Conservation (phyloP, 92 coral and sea anemone genomes). For the Parazoanthus darwini region DNA sequence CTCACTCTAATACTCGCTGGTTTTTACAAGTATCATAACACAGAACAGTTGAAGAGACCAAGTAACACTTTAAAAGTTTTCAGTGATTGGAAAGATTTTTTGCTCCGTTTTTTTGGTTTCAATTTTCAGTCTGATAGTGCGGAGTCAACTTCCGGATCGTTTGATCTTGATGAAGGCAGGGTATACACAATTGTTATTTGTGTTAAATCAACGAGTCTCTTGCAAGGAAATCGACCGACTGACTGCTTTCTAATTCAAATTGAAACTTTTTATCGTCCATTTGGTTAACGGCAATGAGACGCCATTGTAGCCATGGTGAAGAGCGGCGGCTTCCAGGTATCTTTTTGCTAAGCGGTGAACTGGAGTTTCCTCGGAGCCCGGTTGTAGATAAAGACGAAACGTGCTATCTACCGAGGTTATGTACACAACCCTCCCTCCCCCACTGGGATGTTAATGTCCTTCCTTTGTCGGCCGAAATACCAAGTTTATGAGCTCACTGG, state of each 20-base stretch:
- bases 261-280: background rate
- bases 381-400: no score
- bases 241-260: background rate
- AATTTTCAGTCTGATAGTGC: background rate
- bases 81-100: no score
- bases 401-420: no score
- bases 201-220: constrained; percentile 11
- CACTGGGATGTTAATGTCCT: no score
- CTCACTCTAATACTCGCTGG: no score
- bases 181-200: background rate
- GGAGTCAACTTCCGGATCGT: background rate
- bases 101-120: background rate
- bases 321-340: background rate
- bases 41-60: no score
- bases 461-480: no score
- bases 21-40: no score
- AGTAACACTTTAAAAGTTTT: no score
- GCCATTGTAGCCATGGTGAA: background rate
- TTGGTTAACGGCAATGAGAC: background rate
- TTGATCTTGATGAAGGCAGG: background rate
- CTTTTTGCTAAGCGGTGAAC: background rate
- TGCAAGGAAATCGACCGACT: background rate
- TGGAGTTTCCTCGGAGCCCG: no score
- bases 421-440: no score
- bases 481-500: no score